These are phyloP conservation scores for Dyspetes luteomarginatus DNA, from an alignment of 2,888 invertebrate species.

Conservation along the genomic window DNA sequence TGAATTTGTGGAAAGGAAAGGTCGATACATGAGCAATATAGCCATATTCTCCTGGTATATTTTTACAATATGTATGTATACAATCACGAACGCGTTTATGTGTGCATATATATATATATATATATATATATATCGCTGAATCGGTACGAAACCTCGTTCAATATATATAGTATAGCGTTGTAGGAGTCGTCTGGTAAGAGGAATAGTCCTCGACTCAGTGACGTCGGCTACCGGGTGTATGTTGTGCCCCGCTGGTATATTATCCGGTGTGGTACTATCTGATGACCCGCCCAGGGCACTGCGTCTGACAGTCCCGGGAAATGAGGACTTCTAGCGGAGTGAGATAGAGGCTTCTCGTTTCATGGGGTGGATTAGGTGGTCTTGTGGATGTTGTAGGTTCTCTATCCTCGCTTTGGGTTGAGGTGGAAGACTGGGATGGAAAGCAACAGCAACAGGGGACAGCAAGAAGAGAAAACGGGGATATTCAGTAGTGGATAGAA, in stretches of 20 bases:
- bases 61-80: slow-evolving; percentile 6
- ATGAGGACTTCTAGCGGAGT: slow-evolving; percentile 78
- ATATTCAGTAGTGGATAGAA: slow-evolving; percentile 45
- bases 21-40: neutral
- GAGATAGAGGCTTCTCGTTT: slow-evolving; percentile 56
- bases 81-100: neutral
- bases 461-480: slow-evolving; percentile 41
- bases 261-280: slow-evolving; percentile 79
- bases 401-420: slow-evolving; percentile 47
- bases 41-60: slow-evolving; percentile 34
- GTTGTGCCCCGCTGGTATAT: slow-evolving; percentile 72
- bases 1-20: neutral
- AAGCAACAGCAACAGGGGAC: slow-evolving; percentile 51
- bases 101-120: neutral
- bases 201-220: slow-evolving; percentile 38
- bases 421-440: slow-evolving; percentile 67
- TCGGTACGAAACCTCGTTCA: too few species aligned
- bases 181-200: neutral
- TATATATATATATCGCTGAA: too few species aligned
- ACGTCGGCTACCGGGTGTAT: slow-evolving; percentile 50
- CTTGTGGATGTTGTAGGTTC: slow-evolving; percentile 14
- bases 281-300: slow-evolving; percentile 82
- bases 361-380: slow-evolving; percentile 60
- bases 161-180: too few species aligned
- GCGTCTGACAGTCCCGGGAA: slow-evolving; percentile 82